Conservation (phyloP, 2,797 vertebrate species). For the Lagorchestes hirsutus region DNA sequence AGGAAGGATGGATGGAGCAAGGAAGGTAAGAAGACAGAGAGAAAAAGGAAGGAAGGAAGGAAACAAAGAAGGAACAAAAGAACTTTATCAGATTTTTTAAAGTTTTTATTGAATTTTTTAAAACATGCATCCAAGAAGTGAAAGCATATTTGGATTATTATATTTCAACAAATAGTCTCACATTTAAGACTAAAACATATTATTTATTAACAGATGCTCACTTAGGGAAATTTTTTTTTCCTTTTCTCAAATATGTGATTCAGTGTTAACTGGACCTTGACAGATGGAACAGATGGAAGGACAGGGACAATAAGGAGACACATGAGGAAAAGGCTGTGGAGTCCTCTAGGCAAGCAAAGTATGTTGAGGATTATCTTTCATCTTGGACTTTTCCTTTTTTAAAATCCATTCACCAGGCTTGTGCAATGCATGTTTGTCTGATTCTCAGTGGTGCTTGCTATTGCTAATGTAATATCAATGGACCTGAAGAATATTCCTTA, state of each 20-base stretch:
- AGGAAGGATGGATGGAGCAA: too few relatives aligned
- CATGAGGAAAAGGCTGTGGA: conserved; percentile 59
- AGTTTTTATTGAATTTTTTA: background rate
- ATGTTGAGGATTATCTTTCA: conserved; percentile 53
- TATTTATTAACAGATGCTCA: conserved; percentile 32
- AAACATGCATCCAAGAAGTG: background rate
- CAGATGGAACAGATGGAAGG: conserved; percentile 81
- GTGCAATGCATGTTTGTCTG: conserved; percentile 47
- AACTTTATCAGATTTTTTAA: conserved; percentile 4
- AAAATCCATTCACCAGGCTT: conserved; percentile 40
- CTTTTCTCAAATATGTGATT: conserved; percentile 20
- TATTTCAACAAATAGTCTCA: conserved; percentile 55
- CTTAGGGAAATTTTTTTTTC: conserved; percentile 59
- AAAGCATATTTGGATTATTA: conserved; percentile 40
- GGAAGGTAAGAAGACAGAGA: background rate
- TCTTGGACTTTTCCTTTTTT: conserved; percentile 68
- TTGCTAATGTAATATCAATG: conserved; percentile 46
- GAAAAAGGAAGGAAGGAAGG: background rate
- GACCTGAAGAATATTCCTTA: conserved; percentile 12
- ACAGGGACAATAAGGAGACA: conserved; percentile 69
- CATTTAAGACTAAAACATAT: conserved; percentile 54
- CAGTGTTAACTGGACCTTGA: conserved; percentile 69
- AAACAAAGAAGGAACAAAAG: background rate
- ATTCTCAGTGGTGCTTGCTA: conserved; percentile 50
- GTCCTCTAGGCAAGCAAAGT: conserved; percentile 71